These are phyloP conservation scores for Eustalomyia histrio DNA, from an alignment of 2,888 invertebrate species.

Conservation along the genomic window DNA sequence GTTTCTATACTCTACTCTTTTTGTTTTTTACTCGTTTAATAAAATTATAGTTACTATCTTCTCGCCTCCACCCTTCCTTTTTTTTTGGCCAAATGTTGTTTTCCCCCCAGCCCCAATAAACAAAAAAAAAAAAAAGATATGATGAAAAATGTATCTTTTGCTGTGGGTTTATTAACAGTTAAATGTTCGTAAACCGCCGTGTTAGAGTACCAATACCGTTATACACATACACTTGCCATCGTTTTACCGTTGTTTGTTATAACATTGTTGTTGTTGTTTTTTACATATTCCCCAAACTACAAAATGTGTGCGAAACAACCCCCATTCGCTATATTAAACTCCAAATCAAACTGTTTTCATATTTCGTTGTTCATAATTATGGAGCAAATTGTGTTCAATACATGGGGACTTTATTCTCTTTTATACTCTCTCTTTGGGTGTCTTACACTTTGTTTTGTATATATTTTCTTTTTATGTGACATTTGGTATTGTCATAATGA, in stretches of 20 bases:
- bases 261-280: constrained; percentile 29
- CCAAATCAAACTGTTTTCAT: constrained; percentile 50
- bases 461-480: constrained; percentile 13
- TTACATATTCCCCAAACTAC: not conserved
- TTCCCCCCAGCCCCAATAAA: not conserved
- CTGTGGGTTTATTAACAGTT: constrained; percentile 27
- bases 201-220: constrained; percentile 48
- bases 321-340: constrained; percentile 35
- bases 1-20: constrained; percentile 40
- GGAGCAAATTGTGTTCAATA: constrained; percentile 19
- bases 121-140: constrained; percentile 9
- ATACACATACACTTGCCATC: constrained; percentile 37
- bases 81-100: constrained; percentile 15
- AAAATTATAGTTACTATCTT: constrained; percentile 50
- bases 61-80: constrained; percentile 50
- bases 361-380: constrained; percentile 20
- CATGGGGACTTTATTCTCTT: constrained; percentile 7
- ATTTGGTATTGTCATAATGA: constrained; percentile 43
- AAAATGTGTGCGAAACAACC: constrained; percentile 42
- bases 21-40: constrained; percentile 18
- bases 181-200: constrained; percentile 26
- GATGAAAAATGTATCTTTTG: constrained; percentile 16
- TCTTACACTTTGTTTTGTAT: constrained; percentile 44
- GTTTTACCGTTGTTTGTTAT: constrained; percentile 51
- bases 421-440: not conserved